phyloP scores from a whole-genome alignment of 2,113 vertebrate genomes.

The Ciconia stormi region DNA sequence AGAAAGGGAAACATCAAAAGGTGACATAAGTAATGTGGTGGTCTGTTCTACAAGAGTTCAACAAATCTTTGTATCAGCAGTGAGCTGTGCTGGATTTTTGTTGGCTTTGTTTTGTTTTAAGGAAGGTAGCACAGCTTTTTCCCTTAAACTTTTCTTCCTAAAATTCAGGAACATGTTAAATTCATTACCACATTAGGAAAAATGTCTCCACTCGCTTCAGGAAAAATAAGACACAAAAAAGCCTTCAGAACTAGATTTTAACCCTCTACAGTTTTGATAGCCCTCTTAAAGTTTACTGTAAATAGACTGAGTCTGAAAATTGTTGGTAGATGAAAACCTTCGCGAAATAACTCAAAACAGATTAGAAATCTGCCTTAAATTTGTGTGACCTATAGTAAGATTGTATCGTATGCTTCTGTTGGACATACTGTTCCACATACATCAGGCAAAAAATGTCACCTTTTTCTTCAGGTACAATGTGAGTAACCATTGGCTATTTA shows the following conservation, averaged over 20 bases:
- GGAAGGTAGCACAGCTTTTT: not conserved
- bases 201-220: not conserved
- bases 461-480: not conserved
- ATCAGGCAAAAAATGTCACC: not conserved
- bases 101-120: not conserved
- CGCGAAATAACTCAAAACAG: not conserved
- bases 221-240: not conserved
- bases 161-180: not conserved
- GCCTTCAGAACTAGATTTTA: not conserved
- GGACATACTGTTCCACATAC: not conserved
- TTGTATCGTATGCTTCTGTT: not conserved
- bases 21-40: not conserved
- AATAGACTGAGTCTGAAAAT: not conserved
- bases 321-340: not conserved
- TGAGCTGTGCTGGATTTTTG: not conserved
- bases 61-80: not conserved
- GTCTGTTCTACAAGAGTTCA: not conserved
- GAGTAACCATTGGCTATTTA: not conserved
- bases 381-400: not conserved
- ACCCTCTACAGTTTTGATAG: not conserved
- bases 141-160: not conserved
- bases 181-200: not conserved
- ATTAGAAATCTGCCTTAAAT: not conserved
- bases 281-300: not conserved
- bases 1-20: not conserved